Percentiles rank a stretch among this genome's conserved stretches.
Conservation (phyloP, 2,797 vertebrate species). For the Pipistrellus pipistrellus region DNA sequence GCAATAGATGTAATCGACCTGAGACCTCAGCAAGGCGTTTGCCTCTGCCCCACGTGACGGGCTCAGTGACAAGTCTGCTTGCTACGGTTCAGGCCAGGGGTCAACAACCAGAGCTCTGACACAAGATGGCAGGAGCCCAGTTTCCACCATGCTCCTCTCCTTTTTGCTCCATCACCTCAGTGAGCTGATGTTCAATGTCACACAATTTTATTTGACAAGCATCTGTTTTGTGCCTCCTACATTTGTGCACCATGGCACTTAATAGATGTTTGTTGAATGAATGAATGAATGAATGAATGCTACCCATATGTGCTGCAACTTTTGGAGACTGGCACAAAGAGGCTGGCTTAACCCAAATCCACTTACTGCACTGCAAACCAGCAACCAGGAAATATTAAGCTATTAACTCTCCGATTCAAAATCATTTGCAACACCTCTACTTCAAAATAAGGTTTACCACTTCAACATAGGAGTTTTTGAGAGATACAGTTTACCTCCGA, state of each 20-base stretch:
- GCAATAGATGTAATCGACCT: slow-evolving; percentile 82
- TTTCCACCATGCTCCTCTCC: not conserved
- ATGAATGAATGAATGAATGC: not conserved
- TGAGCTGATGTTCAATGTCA: not conserved
- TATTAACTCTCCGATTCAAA: not conserved
- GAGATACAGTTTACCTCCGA: not conserved
- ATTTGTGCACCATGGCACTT: not conserved
- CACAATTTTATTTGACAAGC: not conserved
- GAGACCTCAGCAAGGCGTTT: slow-evolving; percentile 73
- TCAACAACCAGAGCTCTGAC: slow-evolving; percentile 35
- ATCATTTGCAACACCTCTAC: too few species aligned
- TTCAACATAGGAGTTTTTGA: not conserved
- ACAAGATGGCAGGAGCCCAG: not conserved
- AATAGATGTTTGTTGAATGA: not conserved
- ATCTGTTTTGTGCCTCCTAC: not conserved
- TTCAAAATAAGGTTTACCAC: not conserved
- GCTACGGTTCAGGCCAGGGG: slow-evolving; percentile 55
- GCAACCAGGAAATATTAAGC: not conserved
- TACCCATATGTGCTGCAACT: not conserved
- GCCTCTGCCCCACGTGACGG: slow-evolving; percentile 63
- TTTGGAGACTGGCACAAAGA: not conserved
- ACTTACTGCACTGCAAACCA: not conserved
- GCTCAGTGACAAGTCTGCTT: slow-evolving; percentile 49
- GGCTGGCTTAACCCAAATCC: not conserved
- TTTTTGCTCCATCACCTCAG: not conserved